Percentiles rank a stretch among this genome's conserved stretches.
Evolutionary conservation across 2,113 vertebrate genomes (phyloP).

Genomic region (Hiodon tergisus): DNA sequence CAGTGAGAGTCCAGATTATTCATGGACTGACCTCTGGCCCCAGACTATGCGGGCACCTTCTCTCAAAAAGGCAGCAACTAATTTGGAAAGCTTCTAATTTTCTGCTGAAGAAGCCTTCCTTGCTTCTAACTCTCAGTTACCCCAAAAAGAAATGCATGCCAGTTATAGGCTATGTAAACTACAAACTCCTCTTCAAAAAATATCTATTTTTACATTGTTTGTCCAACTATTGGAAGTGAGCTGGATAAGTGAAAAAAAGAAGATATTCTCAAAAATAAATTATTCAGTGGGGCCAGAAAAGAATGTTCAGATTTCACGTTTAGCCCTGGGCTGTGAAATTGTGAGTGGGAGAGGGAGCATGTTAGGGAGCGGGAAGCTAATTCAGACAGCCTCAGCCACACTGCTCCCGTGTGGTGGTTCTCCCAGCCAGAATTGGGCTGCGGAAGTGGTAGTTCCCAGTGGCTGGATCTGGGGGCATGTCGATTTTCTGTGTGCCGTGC

Average conservation of each 20-base stretch:
- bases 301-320: background rate
- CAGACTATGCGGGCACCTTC: too few relatives aligned
- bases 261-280: background rate
- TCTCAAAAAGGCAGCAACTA: too few relatives aligned
- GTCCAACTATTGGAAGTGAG: background rate
- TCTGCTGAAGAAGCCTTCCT: too few relatives aligned
- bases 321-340: constrained; percentile 9
- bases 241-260: background rate
- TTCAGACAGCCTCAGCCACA: constrained; percentile 25
- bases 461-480: constrained; percentile 67
- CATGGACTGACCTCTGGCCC: too few relatives aligned
- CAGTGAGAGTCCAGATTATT: too few relatives aligned
- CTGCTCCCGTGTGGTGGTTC: constrained; percentile 12
- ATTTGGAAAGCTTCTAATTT: too few relatives aligned
- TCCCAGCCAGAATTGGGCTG: constrained; percentile 52
- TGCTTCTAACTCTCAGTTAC: too few relatives aligned
- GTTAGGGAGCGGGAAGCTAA: constrained; percentile 32
- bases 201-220: background rate
- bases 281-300: background rate
- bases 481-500: constrained; percentile 67
- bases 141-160: too few relatives aligned
- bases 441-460: constrained; percentile 71
- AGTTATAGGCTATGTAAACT: background rate
- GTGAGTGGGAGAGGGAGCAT: background rate
- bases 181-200: background rate